Base-by-base conservation (phyloP, 2,888 invertebrate species). In the Dastarcus helophoroides region DNA sequence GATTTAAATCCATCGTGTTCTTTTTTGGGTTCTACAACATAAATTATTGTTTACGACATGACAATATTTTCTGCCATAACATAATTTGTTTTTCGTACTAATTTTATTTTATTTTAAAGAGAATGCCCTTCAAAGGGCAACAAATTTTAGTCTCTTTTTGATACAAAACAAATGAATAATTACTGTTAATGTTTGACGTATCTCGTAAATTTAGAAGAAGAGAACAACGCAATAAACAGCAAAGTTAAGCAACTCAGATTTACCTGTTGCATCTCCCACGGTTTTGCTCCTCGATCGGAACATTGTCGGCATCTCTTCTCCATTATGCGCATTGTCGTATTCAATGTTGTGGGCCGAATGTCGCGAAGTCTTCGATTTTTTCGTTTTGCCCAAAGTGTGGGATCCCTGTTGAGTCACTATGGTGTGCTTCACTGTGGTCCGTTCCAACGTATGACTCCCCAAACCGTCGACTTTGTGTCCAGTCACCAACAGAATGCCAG, bases 261-360 rank as follows among this genome's bases (percentile, higher is more conserved):
- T 56, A 82, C 84, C 84, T 50, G 76, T 71, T 33, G 79, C 71
- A 60, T 91, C 90, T 45, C 88, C 84, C 43, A 90, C 73, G n/a
- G 89, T 91, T 67, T 85, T 89, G 67, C 90, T 90, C 50, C 91
- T 73, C 44, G 79, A 76, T 49, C 89, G 71, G 63, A 89, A 88
- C 31, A 53, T 62, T 27, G 64, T 61, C 36, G 63, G 53, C 36
- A 64, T 50, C 56, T 69, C 58, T 41, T 76, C 73, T 29, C 82
- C 82, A 8, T 71, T 71, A 40, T 84, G 83, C 57, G 85, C 78
- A 36, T 80, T 78, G 50, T 86, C 86, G 46, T 77, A 79, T 62
- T 89, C 89, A 44, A 90, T 81, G 53, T 86, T 80, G 31, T 84
- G 84, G 15, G 84, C 82, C 13, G 84, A 84, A 49, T 83, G 75